Base-by-base conservation (phyloP, 23 tunicate genomes). In the Aplidium turbinatum region DNA sequence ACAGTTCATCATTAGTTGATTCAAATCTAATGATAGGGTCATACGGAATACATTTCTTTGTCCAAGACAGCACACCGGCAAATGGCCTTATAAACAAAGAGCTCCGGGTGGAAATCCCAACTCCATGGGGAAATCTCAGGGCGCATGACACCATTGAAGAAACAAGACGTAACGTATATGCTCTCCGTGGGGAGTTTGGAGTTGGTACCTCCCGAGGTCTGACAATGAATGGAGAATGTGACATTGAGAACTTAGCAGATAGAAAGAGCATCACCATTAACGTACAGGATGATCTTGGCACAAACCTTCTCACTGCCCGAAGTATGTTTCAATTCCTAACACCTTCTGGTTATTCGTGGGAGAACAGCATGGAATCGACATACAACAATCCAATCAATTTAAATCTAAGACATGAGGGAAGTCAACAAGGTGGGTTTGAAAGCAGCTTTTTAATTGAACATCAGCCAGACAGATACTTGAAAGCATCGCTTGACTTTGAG, bases 51-150 rank as follows among this genome's bases (percentile, higher is more conserved):
- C 29, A 24, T 3, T 30, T 83, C 13, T 48, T 61, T 6, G 4
- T 75, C 47, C 39, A 75, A 33, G 76, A 83, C 60, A 42, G 27
- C 42, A 63, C 76, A 24, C 39, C 66, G 1, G 35, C 20, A 9
- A 65, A 62, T 54, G 84, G 84, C 18, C 76, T 52, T 7, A 0
- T 83, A 1, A 38, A 65, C 76, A 34, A 51, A 23, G 35, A 25
- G 9, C 21, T 65, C 23, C n/a, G 25, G 21, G 19, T 76, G 26
- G 31, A 54, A 47, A 47, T 72, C 42, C 89, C 89, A 42, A 83
- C 89, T 7, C 82, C 89, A 30, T 83, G 89, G 89, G 81, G 81
- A 39, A 33, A 18, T 2, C 7, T 83, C 9, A 45, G 40, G 51
- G 28, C 26, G 46, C 26, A 38, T 27, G 64, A 75, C 19, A 46